Evolutionary conservation across 2,888 invertebrate genomes (phyloP), one percentile per base, ranked within the genome.

Genomic region (Drosophila silvestris): DNA sequence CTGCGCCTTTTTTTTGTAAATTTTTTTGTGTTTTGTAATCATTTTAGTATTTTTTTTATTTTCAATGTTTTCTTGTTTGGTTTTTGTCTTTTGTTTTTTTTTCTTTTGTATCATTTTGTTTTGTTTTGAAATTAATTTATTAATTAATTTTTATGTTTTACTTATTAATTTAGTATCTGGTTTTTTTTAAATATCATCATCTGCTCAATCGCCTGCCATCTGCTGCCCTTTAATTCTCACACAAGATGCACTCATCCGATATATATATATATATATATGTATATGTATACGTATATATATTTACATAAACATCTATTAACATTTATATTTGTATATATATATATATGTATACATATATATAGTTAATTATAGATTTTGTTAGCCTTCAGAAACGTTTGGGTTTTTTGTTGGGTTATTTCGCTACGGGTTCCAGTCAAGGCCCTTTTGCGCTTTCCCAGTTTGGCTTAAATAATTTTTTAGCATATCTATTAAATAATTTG

Each of bases 31-130:
- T 78, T 83, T 78, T 83, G 70, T 79, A 87, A 89, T 87, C 85
- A 77, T 91, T 90, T 91, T 81, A 85, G 90, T 87, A 76, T 89
- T 66, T 66, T 91, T 89, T 84, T 86, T 87, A 75, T 85, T 90
- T 77, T 87, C 75, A 82, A 76, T 86, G 71, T 73, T 78, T 80
- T 76, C 56, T 77, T 68, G 33, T 66, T 52, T 52, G 69, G 70
- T 84, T 70, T 82, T 64, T 58, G 57, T 51, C 63, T 59, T 64
- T 59, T 76, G 44, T 35, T 52, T 51, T 65, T 75, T 80, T 70
- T 77, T 80, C 71, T 70, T 70, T 62, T 80, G 74, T 62, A 70
- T 73, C 60, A 65, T 67, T 67, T 71, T 56, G 74, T 74, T 72
- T 68, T 76, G 28, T 64, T 73, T 58, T 77, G 73, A 68, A 88